Conservation (phyloP, 2,888 invertebrate species). For the Limnephilus rhombicus region DNA sequence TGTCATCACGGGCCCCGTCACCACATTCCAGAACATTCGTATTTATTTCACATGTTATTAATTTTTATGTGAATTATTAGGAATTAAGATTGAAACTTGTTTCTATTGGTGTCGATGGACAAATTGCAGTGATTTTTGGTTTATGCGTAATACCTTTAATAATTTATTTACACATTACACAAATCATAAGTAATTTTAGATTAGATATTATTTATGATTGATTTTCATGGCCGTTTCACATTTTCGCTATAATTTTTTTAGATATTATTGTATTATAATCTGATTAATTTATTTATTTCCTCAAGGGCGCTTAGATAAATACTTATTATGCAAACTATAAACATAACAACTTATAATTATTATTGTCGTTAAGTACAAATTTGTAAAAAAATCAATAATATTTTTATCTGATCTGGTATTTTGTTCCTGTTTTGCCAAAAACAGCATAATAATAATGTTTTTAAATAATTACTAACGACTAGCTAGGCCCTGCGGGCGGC, state of each 20-base stretch:
- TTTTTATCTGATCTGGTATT: too few species aligned
- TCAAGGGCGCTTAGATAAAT: background rate
- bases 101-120: background rate
- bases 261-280: background rate
- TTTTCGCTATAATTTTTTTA: background rate
- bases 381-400: too few species aligned
- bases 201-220: background rate
- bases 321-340: background rate
- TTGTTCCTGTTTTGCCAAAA: too few species aligned
- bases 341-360: background rate
- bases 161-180: background rate
- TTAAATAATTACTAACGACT: too few species aligned
- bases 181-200: background rate
- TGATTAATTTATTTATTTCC: background rate
- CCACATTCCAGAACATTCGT: background rate
- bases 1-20: background rate
- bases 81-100: background rate
- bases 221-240: background rate
- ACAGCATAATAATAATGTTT: too few species aligned
- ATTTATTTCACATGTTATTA: background rate
- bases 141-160: background rate
- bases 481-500: too few species aligned
- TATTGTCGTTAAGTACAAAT: too few species aligned
- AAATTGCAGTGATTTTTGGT: background rate
- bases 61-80: background rate